Base-by-base conservation (phyloP, 1,140 invertebrate genomes). In the Pseudoatta argentina region DNA sequence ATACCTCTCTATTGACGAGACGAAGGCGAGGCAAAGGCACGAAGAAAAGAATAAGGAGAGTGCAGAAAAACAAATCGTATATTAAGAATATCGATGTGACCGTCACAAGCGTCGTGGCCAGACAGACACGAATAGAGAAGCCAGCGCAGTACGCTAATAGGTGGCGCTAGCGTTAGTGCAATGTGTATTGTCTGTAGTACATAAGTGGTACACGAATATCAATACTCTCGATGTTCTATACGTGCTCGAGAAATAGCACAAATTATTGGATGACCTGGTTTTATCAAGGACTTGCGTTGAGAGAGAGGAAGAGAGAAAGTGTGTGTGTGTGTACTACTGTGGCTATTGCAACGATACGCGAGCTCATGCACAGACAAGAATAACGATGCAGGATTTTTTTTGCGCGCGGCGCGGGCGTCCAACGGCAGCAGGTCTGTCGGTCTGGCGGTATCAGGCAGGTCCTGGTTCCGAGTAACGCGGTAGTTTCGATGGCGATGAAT, bases 391-490 rank as follows among this genome's bases (percentile, higher is more conserved):
- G 53, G 61, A 63, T 89, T 90, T 89, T 86, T 27, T 8, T 34
- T 16, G 59, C 71, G 82, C 39, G 76, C 57, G 51, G n/a, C 61
- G 51, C 5, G 30, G 39, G 16, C 61, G 57, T 51, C 73, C 86
- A 57, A 48, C 75, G 55, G 72, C 85, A 57, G 81, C 27, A 30
- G 27, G 24, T 24, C 24, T 24, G 24, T 10, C 86, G 75, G 79
- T 89, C 78, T 51, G 81, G 18, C 86, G 75, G 79, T 89, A 89
- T 89, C 89, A 85, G 88, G 69, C 67, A 67, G 83, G 81, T 85
- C 64, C 86, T 55, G 57, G 61, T 76, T 64, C 64, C 78, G 61
- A 57, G 59, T 67, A 89, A 87, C 88, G 71, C 79, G 86, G 30
- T 51, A 78, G 79, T 89, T 87, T 83, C 77, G 78, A 89, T 89